phyloP scores from a whole-genome alignment of 2,797 vertebrate species.

The Intellagama lesueurii region DNA sequence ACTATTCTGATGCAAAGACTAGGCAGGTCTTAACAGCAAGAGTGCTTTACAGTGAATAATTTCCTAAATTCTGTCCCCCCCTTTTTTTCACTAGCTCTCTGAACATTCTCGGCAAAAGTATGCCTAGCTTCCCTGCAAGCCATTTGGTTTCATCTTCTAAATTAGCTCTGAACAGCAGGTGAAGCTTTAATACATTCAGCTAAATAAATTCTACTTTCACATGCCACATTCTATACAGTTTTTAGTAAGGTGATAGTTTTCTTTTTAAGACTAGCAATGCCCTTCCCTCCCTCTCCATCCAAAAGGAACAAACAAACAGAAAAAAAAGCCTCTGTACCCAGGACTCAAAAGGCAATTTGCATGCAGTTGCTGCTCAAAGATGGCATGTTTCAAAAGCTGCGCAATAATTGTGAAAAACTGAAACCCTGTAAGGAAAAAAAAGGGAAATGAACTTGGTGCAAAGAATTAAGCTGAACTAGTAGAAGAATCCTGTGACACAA shows the following conservation, averaged over 20 bases:
- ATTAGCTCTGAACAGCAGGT: slow-evolving; percentile 17
- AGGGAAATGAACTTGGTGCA: slow-evolving; percentile 49
- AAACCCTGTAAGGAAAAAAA: slow-evolving; percentile 54
- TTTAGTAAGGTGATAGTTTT: slow-evolving; percentile 12
- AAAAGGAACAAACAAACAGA: neutral
- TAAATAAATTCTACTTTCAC: slow-evolving; percentile 29
- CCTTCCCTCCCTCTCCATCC: neutral
- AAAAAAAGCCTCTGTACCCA: neutral
- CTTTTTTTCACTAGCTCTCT: neutral
- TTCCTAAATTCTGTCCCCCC: neutral
- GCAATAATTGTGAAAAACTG: slow-evolving; percentile 47
- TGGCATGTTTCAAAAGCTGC: slow-evolving; percentile 42
- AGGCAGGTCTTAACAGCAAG: neutral
- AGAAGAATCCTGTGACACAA: slow-evolving; percentile 50
- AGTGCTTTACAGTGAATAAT: neutral
- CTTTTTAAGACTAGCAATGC: slow-evolving; percentile 7
- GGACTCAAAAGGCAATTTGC: slow-evolving; percentile 57
- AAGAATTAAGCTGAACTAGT: slow-evolving; percentile 52
- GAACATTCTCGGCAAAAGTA: neutral
- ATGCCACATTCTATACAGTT: slow-evolving; percentile 19
- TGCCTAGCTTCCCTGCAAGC: neutral
- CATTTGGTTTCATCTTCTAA: slow-evolving; percentile 16
- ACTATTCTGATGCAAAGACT: neutral
- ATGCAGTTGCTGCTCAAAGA: slow-evolving; percentile 59
- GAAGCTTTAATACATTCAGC: slow-evolving; percentile 7